phyloP scores from a whole-genome alignment of 2,888 invertebrate species.

The Drosophila demipolita region DNA sequence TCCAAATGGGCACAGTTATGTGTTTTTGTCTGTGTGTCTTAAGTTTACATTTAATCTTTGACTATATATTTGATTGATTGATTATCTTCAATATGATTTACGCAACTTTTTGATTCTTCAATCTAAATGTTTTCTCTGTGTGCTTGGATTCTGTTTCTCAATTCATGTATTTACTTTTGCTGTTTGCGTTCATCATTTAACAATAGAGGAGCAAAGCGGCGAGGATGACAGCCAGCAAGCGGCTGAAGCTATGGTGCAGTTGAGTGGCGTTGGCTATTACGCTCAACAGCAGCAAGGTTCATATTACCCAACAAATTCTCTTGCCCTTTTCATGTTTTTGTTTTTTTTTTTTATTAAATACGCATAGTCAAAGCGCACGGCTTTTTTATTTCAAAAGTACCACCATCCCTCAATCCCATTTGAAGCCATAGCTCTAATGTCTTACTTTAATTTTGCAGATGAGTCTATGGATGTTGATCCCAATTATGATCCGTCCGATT shows the following conservation, averaged over 20 bases:
- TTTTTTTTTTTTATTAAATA: conserved; percentile 12
- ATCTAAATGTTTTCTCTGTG: conserved; percentile 50
- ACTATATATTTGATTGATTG: not conserved
- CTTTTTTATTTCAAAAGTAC: conserved; percentile 13
- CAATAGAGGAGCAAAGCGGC: conserved; percentile 83
- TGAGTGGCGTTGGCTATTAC: conserved; percentile 89
- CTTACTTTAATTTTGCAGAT: conserved; percentile 84
- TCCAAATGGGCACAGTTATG: conserved; percentile 4
- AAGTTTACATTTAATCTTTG: conserved; percentile 8
- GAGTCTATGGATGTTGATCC: conserved; percentile 92
- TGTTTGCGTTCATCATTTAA: conserved; percentile 34
- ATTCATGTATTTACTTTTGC: conserved; percentile 42
- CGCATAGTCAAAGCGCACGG: conserved; percentile 24
- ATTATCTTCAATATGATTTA: conserved; percentile 18
- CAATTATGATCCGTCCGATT: conserved; percentile 94
- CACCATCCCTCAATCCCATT: not conserved
- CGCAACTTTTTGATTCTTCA: conserved; percentile 27
- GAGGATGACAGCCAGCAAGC: conserved; percentile 90
- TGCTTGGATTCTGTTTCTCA: conserved; percentile 57
- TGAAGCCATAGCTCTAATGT: conserved; percentile 2
- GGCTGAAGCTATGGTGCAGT: conserved; percentile 91
- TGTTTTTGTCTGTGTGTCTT: conserved; percentile 15
- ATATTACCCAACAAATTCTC: conserved; percentile 47
- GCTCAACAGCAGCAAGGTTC: conserved; percentile 85
- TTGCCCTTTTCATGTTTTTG: conserved; percentile 6